Evolutionary conservation across 2,797 vertebrate species (phyloP), one percentile per base, ranked within the genome.

Genomic region (Sphaeramia orbicularis): DNA sequence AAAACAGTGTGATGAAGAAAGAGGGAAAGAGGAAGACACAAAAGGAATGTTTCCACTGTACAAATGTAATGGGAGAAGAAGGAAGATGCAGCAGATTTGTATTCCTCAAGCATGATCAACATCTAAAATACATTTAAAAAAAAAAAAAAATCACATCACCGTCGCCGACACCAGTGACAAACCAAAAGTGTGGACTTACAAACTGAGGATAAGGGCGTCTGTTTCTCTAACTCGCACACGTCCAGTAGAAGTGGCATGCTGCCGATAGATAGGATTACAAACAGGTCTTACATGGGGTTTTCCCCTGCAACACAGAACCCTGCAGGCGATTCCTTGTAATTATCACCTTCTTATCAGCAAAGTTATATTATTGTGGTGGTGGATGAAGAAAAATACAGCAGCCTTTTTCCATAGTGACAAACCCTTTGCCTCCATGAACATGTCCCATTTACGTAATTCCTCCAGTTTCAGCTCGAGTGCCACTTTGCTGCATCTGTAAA

Each of bases 261-360:
- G 68, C 57, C 24, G 6, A 60, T 4, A 56, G 83, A 70, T 57
- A 52, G 65, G 66, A 67, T 87, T 86, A 88, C 80, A 89, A 86
- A 89, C 86, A 81, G 78, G 81, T 87, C 79, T 68, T 53, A 65
- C 78, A 41, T 6, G 64, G 90, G 91, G 86, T 55, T 90, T 92
- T 84, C 85, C 91, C 77, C 63, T 6, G 68, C 43, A 78, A 81
- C 45, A 48, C 57, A 81, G 15, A 67, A 38, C 35, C 67, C 80
- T 48, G 54, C 40, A 76, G 83, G 71, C n/a, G 4, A 64, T 63
- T 71, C 77, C 52, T 54, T 12, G 18, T 49, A 62, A 65, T 83
- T 44, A 77, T 83, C 81, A 67, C 71, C 79, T 82, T 59, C 71
- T 81, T 73, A 79, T 86, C 81, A 63, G 64, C 52, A 36, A 45